Conservation (phyloP, 2,888 invertebrate species). For the Phyto melanocephala region DNA sequence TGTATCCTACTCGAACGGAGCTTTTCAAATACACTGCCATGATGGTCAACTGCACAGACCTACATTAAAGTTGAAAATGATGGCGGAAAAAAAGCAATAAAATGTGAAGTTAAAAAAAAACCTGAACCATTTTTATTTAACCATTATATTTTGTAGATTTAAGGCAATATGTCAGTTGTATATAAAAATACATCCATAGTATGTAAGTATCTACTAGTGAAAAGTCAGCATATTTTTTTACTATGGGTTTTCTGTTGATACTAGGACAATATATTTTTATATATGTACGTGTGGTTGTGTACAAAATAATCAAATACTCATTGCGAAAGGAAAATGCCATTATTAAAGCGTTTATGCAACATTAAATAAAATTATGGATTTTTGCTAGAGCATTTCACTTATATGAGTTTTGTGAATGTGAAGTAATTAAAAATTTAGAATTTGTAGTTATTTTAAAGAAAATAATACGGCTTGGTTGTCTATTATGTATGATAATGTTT, state of each 20-base stretch:
- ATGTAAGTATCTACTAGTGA: background rate
- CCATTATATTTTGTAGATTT: constrained; percentile 11
- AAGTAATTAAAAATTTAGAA: constrained; percentile 26
- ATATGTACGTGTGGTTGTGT: background rate
- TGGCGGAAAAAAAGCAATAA: background rate
- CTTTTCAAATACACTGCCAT: constrained; percentile 2
- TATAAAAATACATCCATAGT: background rate
- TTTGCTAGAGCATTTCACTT: constrained; percentile 18
- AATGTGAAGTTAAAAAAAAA: background rate
- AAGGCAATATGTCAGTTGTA: constrained; percentile 36
- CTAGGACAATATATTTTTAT: background rate
- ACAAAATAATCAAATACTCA: background rate
- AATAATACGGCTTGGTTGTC: no score
- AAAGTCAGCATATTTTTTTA: constrained; percentile 2
- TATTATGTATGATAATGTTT: no score
- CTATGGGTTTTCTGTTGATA: constrained; percentile 6
- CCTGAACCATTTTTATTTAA: background rate
- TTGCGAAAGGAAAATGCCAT: background rate
- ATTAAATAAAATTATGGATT: background rate
- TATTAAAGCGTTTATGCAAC: constrained; percentile 6
- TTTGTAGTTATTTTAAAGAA: constrained; percentile 12
- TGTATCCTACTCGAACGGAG: background rate
- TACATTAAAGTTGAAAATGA: background rate
- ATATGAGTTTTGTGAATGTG: constrained; percentile 2
- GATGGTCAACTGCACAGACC: background rate